Base-by-base conservation (phyloP, 2,113 vertebrate genomes). In the Pygoscelis adeliae region DNA sequence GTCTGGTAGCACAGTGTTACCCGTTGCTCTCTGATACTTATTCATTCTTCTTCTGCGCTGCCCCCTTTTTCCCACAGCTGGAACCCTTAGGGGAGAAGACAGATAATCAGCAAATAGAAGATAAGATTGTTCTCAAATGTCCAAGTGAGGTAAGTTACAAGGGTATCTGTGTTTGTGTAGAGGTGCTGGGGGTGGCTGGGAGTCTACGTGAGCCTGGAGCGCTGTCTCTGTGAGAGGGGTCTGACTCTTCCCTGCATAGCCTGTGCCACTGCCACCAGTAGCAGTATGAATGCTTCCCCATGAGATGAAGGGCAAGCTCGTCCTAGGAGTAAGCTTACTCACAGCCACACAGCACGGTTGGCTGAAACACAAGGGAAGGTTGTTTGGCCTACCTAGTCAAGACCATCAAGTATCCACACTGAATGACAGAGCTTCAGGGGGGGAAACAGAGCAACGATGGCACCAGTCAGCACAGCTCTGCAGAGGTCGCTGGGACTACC, bases 51-150 rank as follows among this genome's bases (percentile, higher is more conserved):
- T 55, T 87, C 40, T 69, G 23, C 38, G 30, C 30, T n/a, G 14
- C 16, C 4, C 8, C 9, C 11, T 23, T 89, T 90, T 59, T 7
- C 6, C 10, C 85, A 34, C 89, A 99, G 98, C 56, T 99, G 95
- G 97, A 99, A 87, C 98, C 98, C 5, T 9, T 98, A 32, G 98
- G 98, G 38, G 1, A 93, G 67, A 99, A 99, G 96, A 96, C 89
- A 32, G 61, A 61, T 11, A 11, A 13, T 34, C 79, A 97, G 30
- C 5, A 6, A 7, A 44, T 99, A 2, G 95, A 97, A 82, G 17
- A 9, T 4, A 9, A 70, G 23, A 80, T 98, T 69, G 21, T 49
- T 46, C 61, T 98, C 71, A 36, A 30, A 8, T 98, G 98, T 87
- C 98, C 98, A 5, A 94, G 40, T 52, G 34, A 94, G 95, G 98